phyloP scores from a whole-genome alignment of 2,797 vertebrate genomes.

The Fundulus diaphanus region DNA sequence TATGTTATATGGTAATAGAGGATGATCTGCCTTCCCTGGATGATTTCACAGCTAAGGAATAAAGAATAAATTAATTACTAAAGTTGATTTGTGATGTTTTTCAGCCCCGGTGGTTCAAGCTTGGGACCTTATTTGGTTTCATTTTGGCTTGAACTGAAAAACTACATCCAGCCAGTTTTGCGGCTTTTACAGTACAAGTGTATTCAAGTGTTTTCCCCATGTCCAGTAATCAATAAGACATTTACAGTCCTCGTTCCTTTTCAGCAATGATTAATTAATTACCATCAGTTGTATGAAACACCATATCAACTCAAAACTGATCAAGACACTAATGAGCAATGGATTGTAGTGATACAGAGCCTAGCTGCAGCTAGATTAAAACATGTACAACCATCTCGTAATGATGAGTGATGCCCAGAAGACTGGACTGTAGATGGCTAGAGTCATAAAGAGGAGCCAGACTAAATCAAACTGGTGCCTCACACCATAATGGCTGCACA shows the following conservation, averaged over 20 bases:
- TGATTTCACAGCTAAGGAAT: too few relatives aligned
- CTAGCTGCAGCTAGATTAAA: constrained; percentile 41
- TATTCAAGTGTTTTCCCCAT: background rate
- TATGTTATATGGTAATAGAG: too few relatives aligned
- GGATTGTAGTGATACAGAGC: constrained; percentile 5
- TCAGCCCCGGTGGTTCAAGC: background rate
- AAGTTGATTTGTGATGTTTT: background rate
- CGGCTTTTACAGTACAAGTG: background rate
- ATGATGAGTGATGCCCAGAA: constrained; percentile 42
- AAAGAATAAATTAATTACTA: background rate
- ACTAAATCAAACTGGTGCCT: constrained; percentile 46
- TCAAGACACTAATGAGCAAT: background rate
- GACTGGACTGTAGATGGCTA: constrained; percentile 30
- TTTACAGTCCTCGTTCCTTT: background rate
- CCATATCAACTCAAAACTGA: constrained; percentile 3
- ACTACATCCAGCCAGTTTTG: background rate
- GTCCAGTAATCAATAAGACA: background rate
- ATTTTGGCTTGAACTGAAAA: background rate
- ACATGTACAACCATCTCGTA: constrained; percentile 35
- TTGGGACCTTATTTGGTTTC: background rate
- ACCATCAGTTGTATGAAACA: constrained; percentile 6
- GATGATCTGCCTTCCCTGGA: too few relatives aligned
- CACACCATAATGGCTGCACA: constrained; percentile 43
- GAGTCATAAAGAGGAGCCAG: constrained; percentile 31
- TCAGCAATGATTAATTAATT: constrained; percentile 1